Conservation (phyloP, 2,113 vertebrate species). For the Physeter macrocephalus region DNA sequence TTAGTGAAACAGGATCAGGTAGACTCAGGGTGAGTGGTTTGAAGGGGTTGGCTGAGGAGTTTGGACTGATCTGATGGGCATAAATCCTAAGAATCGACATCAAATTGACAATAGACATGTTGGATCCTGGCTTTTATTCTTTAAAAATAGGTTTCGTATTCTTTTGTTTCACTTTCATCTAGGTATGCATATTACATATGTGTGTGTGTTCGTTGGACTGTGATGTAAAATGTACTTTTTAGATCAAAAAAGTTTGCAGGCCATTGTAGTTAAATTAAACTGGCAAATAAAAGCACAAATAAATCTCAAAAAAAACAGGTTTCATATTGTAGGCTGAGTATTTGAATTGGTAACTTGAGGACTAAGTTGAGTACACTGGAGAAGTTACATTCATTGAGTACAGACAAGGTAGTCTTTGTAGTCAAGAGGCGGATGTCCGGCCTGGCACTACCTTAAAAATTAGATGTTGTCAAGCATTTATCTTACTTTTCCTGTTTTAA, state of each 20-base stretch:
- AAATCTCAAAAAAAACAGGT: neutral
- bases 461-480: neutral
- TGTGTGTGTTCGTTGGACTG: no score
- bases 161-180: no score
- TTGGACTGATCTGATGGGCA: neutral
- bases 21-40: neutral
- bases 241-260: no score
- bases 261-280: no score
- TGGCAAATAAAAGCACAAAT: no score
- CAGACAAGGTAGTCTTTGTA: conserved; percentile 1
- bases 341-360: conserved; percentile 3
- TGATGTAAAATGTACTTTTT: no score
- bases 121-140: neutral
- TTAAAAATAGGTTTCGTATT: neutral
- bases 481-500: neutral
- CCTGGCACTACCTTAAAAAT: neutral
- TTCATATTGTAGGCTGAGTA: neutral
- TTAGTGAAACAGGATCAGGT: neutral
- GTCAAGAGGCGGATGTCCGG: neutral
- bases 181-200: no score
- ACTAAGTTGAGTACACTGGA: neutral
- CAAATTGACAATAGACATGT: neutral
- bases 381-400: neutral
- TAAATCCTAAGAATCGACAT: neutral
- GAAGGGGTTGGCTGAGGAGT: neutral